Conservation (phyloP, 2,797 vertebrate genomes). For the Gymnocypris eckloni region DNA sequence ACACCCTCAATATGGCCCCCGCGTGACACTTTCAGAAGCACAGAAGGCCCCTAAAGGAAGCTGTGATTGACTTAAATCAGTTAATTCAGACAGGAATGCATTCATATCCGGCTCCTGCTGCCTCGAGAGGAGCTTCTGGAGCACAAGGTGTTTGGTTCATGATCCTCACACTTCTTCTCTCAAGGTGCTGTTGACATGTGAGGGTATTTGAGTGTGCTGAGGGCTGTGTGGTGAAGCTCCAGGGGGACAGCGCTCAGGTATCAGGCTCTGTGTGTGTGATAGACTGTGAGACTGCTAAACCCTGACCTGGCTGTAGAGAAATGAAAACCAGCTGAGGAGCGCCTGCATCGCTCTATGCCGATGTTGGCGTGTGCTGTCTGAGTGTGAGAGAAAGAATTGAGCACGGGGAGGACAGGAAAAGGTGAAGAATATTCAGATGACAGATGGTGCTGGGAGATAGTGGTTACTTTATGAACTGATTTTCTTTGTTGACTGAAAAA, state of each 20-base stretch:
- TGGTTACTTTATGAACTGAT: slow-evolving; percentile 51
- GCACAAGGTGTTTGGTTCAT: slow-evolving; percentile 35
- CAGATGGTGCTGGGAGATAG: slow-evolving; percentile 29
- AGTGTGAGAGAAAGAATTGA: slow-evolving; percentile 48
- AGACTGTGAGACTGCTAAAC: slow-evolving; percentile 56
- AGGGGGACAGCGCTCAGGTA: slow-evolving; percentile 22
- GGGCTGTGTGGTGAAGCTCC: slow-evolving; percentile 27
- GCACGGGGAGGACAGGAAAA: slow-evolving; percentile 35
- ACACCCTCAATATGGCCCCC: not conserved
- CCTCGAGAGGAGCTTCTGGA: slow-evolving; percentile 43
- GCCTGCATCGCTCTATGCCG: slow-evolving; percentile 26
- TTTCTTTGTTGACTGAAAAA: slow-evolving; percentile 27
- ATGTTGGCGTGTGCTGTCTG: slow-evolving; percentile 6
- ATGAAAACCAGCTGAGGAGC: slow-evolving; percentile 73
- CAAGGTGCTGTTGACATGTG: slow-evolving; percentile 45
- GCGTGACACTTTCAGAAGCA: slow-evolving; percentile 10
- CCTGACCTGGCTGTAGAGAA: slow-evolving; percentile 68
- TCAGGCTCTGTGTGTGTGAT: slow-evolving; percentile 38
- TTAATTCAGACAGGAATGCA: slow-evolving; percentile 58
- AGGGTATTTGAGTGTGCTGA: slow-evolving; percentile 15
- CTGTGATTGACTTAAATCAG: slow-evolving; percentile 60
- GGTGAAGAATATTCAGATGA: slow-evolving; percentile 19
- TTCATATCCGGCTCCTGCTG: slow-evolving; percentile 57
- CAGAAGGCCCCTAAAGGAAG: slow-evolving; percentile 5
- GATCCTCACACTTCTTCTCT: slow-evolving; percentile 26